Percentiles rank a stretch among this genome's conserved stretches.
Evolutionary conservation across 2,888 invertebrate species (phyloP).

Genomic region (Trissolcus brochymenae): DNA sequence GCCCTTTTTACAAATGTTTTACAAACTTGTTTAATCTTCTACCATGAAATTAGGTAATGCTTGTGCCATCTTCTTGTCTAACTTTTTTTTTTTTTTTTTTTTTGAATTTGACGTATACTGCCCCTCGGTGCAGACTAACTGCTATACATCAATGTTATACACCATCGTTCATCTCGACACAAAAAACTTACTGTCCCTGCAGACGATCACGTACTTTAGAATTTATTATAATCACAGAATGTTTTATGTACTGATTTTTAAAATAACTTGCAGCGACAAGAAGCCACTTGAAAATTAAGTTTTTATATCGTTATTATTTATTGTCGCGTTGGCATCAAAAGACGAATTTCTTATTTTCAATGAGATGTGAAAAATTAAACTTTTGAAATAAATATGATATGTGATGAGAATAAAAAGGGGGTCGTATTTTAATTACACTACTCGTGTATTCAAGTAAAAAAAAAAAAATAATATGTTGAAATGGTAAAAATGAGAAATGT

Average conservation of each 20-base stretch:
- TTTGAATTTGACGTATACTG: neutral
- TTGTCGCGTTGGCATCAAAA: no score
- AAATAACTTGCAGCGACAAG: neutral
- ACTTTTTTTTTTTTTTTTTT: neutral
- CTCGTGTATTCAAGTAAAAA: no score
- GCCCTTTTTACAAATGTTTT: neutral
- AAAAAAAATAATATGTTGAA: neutral
- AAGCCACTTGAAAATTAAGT: neutral
- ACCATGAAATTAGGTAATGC: no score
- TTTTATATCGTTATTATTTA: neutral
- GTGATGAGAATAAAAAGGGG: no score
- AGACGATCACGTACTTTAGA: conserved; percentile 28
- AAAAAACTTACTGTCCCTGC: conserved; percentile 23
- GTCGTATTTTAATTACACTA: no score
- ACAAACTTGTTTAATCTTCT: no score
- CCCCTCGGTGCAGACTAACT: conserved; percentile 31
- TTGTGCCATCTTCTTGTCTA: neutral
- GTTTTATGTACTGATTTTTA: conserved; percentile 12
- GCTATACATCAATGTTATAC: conserved; percentile 31
- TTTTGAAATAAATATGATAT: no score
- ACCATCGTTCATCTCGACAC: conserved; percentile 29
- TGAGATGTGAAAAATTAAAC: no score
- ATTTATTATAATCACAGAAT: conserved; percentile 30
- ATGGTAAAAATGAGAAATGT: conserved; percentile 1
- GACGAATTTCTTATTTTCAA: neutral